A percentile compares a stretch with the other conserved stretches of the same genome.
phyloP scores from a whole-genome alignment of 2,888 invertebrate genomes.

The Aleiodes testaceus region DNA sequence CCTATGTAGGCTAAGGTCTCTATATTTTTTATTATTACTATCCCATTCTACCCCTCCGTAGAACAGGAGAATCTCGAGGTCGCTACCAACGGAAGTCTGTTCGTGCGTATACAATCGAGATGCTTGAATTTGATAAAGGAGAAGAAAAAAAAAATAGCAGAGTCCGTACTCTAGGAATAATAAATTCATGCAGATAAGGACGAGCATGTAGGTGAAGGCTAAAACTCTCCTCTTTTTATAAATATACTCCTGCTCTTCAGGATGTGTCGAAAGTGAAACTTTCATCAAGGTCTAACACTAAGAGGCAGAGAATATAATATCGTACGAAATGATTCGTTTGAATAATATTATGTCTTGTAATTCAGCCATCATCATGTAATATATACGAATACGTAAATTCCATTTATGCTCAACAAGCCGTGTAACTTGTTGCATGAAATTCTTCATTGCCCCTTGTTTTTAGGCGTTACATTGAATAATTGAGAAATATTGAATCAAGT shows the following conservation, averaged over 20 bases:
- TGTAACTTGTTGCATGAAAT: slow-evolving; percentile 38
- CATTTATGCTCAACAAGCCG: slow-evolving; percentile 35
- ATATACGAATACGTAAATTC: slow-evolving; percentile 27
- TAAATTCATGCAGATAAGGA: slow-evolving; percentile 55
- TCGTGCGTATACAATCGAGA: slow-evolving; percentile 28
- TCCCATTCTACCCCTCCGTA: not conserved
- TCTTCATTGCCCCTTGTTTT: slow-evolving; percentile 25
- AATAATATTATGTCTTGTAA: not conserved
- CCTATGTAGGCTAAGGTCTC: slow-evolving; percentile 34
- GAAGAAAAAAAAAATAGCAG: slow-evolving; percentile 56
- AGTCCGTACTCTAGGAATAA: slow-evolving; percentile 49
- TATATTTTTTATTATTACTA: slow-evolving; percentile 10
- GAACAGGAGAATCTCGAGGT: slow-evolving; percentile 17
- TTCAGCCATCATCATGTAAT: no score
- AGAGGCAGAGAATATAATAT: slow-evolving; percentile 1
- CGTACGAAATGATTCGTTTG: not conserved
- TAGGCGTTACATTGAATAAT: slow-evolving; percentile 33
- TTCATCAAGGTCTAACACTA: slow-evolving; percentile 57
- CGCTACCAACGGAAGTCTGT: slow-evolving; percentile 5
- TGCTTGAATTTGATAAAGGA: slow-evolving; percentile 35
- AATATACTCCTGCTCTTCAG: slow-evolving; percentile 60
- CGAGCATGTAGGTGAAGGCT: slow-evolving; percentile 72
- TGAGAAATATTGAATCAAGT: slow-evolving; percentile 32
- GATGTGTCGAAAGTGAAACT: slow-evolving; percentile 72
- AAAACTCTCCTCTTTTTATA: slow-evolving; percentile 42